Evolutionary conservation across 1,140 invertebrate species (phyloP).

Genomic region (Sitodiplosis mosellana): DNA sequence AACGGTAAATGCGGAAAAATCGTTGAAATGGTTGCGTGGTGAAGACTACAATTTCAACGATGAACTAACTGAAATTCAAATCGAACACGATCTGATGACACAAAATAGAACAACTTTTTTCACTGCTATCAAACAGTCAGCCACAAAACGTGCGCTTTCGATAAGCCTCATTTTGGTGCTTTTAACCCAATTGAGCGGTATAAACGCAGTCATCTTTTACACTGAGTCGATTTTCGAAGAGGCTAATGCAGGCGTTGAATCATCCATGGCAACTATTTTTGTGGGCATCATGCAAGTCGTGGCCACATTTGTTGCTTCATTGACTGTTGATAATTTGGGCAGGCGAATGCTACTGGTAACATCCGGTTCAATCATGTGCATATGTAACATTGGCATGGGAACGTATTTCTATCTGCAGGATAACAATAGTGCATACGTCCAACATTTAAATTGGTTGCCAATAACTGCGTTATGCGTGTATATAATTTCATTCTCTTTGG

Average conservation of each 20-base stretch:
- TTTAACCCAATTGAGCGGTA: constrained; percentile 70
- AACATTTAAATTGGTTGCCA: constrained; percentile 46
- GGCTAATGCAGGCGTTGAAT: constrained; percentile 34
- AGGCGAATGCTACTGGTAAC: constrained; percentile 46
- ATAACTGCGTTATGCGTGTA: constrained; percentile 51
- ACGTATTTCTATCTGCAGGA: constrained; percentile 42
- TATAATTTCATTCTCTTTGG: constrained; percentile 57
- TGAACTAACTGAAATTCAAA: constrained; percentile 36
- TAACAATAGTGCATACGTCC: constrained; percentile 25
- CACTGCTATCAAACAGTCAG: constrained; percentile 34
- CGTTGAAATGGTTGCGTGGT: constrained; percentile 45
- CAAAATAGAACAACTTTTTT: constrained; percentile 32
- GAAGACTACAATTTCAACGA: constrained; percentile 38
- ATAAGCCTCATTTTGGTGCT: constrained; percentile 64
- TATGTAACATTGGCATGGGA: constrained; percentile 38
- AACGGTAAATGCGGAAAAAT: constrained; percentile 38
- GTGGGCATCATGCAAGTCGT: constrained; percentile 61
- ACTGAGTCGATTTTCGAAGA: constrained; percentile 47
- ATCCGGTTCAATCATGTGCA: constrained; percentile 40
- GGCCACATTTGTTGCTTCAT: constrained; percentile 43
- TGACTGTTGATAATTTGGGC: constrained; percentile 61
- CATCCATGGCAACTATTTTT: constrained; percentile 43
- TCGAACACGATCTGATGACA: constrained; percentile 34
- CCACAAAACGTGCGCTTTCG: constrained; percentile 43
- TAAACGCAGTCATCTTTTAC: constrained; percentile 75